phyloP scores from a whole-genome alignment of 23 tunicate species.

The Ascidia mentula region DNA sequence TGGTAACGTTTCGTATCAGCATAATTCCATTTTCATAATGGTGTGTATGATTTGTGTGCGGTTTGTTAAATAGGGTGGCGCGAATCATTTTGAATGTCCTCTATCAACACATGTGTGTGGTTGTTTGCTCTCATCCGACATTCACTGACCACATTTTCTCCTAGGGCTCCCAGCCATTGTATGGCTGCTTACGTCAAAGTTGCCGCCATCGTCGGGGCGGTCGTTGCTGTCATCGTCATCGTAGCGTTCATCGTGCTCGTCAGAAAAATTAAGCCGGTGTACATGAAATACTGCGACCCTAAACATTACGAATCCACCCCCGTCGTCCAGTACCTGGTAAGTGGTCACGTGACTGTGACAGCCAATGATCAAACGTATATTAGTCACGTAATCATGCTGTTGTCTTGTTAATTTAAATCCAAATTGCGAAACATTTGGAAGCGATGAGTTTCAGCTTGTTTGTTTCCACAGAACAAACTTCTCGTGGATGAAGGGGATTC shows the following conservation, averaged over 20 bases:
- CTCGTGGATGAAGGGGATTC: not conserved
- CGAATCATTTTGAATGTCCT: too few relatives aligned
- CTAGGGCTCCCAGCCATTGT: not conserved
- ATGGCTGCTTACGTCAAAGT: not conserved
- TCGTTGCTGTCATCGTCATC: not conserved
- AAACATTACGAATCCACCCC: not conserved
- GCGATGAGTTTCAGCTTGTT: not conserved
- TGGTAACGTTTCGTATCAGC: too few relatives aligned
- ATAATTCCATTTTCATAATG: too few relatives aligned
- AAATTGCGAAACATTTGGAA: not conserved
- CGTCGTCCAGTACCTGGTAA: slow-evolving; percentile 1
- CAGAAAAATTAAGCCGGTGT: not conserved
- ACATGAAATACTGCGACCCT: not conserved
- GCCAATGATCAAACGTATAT: too few relatives aligned
- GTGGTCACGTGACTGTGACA: not conserved
- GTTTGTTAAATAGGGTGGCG: too few relatives aligned
- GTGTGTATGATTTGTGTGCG: too few relatives aligned
- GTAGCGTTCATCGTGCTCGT: not conserved
- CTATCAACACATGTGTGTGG: too few relatives aligned
- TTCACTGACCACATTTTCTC: too few relatives aligned
- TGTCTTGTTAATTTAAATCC: not conserved
- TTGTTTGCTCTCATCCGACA: too few relatives aligned
- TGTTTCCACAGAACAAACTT: not conserved
- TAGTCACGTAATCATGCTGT: too few relatives aligned
- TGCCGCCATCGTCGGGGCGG: not conserved